Percentiles rank a stretch among this genome's conserved stretches.
Evolutionary conservation across 2,113 vertebrate species (phyloP).

Genomic region (Telmatochromis sp.): DNA sequence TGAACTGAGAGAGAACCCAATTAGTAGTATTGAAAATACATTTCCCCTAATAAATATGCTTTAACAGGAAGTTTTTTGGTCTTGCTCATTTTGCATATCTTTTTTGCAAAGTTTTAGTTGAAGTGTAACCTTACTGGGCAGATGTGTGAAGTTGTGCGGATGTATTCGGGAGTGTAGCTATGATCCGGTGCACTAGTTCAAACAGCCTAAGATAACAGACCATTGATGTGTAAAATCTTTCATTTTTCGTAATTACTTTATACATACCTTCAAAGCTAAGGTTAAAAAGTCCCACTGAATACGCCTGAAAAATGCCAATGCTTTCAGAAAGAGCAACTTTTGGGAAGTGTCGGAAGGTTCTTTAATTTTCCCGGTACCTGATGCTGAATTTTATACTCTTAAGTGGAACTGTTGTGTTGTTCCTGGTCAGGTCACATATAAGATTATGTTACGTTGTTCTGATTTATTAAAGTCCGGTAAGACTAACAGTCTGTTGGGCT

Average conservation of each 20-base stretch:
- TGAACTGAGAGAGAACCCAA: constrained; percentile 19
- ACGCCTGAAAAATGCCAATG: background rate
- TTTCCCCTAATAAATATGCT: background rate
- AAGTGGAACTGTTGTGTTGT: background rate
- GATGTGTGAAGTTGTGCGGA: background rate
- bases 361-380: background rate
- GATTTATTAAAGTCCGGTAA: background rate
- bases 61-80: background rate
- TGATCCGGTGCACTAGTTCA: background rate
- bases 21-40: background rate
- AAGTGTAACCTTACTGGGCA: background rate
- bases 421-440: background rate
- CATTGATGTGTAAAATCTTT: background rate
- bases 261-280: background rate
- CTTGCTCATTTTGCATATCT: background rate
- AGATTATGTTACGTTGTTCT: background rate
- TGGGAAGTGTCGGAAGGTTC: background rate
- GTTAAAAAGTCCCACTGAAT: background rate
- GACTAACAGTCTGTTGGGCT: background rate
- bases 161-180: background rate
- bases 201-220: background rate
- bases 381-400: background rate
- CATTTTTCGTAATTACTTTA: background rate
- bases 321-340: background rate
- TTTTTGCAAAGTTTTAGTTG: background rate